Base-by-base conservation (phyloP, 2,113 vertebrate species). In the Misgurnus mizolepis region DNA sequence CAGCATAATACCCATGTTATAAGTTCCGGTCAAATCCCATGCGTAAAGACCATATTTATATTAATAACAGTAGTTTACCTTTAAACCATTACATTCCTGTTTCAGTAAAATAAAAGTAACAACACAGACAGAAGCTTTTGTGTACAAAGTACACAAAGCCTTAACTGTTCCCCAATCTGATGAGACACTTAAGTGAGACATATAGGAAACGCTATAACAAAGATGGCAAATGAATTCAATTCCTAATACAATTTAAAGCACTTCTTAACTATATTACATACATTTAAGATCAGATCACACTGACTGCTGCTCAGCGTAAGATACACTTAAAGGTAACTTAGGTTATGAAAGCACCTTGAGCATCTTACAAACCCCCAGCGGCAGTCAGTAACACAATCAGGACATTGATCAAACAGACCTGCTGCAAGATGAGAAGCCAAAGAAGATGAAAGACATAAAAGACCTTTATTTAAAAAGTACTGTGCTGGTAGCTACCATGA, bases 11-110 rank as follows among this genome's bases (percentile, higher is more conserved):
- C 27, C 55, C 34, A 74, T 40, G n/a, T 67, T 47, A 8, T 1
- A 0, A 55, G 15, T 55, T 73, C 62, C 64, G 67, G 49, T 78
- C 64, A 1, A 22, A 56, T 34, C 4, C 17, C 27, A 55, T 7
- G 50, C 60, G 56, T 72, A 66, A 55, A 61, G 15, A 64, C 9
- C 43, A 6, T 83, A 82, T 88, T 86, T 86, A 85, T 40, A 12
- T 60, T 18, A 61, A 80, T 39, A 87, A 86, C 81, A 87, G 50
- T 18, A 15, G 75, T 86, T 75, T 67, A 34, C 81, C 80, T 85
- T 60, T 77, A 80, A 15, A 79, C 43, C 82, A 40, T 67, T 53
- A 73, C 40, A 67, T 69, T 79, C 45, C 40, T 67, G 68, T 73
- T 41, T 11, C 47, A 34, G 66, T 45, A 62, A 78, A 82, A 82